Conservation (phyloP, 1,140 invertebrate species). For the Solenopsis invicta region DNA sequence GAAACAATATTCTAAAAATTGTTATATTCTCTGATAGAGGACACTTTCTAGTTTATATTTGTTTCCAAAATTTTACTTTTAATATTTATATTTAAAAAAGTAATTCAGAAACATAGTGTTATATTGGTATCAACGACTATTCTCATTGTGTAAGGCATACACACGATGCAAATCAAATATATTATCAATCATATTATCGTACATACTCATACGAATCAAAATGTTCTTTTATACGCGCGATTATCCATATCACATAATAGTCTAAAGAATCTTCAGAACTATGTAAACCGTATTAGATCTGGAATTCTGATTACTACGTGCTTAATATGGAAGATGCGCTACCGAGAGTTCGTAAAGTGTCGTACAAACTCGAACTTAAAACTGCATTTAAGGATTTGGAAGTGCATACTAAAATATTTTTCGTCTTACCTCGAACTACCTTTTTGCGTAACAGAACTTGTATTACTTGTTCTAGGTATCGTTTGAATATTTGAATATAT, state of each 20-base stretch:
- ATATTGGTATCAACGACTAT: neutral
- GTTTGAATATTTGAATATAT: slow-evolving; percentile 60
- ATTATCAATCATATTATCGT: neutral
- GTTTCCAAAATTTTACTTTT: too few species aligned
- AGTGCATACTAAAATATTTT: slow-evolving; percentile 8
- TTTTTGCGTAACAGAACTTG: neutral
- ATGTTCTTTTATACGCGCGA: neutral
- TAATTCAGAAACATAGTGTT: too few species aligned
- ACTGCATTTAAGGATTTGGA: slow-evolving; percentile 12
- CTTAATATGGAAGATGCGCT: slow-evolving; percentile 11
- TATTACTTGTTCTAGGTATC: slow-evolving; percentile 25
- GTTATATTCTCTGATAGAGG: too few species aligned
- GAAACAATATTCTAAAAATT: too few species aligned
- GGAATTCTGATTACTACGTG: slow-evolving; percentile 25
- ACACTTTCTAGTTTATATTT: too few species aligned
- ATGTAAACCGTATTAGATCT: neutral
- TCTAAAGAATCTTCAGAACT: slow-evolving; percentile 13
- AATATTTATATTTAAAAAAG: too few species aligned
- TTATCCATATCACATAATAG: neutral
- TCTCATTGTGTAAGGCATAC: neutral
- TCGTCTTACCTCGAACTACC: neutral
- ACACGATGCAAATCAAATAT: neutral
- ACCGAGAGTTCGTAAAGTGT: neutral
- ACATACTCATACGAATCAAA: neutral
- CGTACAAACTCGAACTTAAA: neutral